Conservation (phyloP, 2,888 invertebrate species). For the Temnothorax rugatulus region DNA sequence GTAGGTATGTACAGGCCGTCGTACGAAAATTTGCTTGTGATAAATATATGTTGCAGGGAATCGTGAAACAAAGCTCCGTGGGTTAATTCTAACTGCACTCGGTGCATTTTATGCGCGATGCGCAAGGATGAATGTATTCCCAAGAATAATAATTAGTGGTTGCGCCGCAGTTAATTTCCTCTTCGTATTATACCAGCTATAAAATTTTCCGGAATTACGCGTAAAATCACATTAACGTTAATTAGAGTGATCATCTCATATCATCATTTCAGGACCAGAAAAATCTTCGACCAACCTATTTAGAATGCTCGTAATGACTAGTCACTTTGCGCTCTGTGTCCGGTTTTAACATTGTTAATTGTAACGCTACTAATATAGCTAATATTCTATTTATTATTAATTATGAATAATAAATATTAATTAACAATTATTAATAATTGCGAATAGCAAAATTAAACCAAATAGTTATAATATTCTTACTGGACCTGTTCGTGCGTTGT, state of each 20-base stretch:
- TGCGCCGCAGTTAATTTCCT: background rate
- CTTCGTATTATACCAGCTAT: background rate
- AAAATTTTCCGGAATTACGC: conserved; percentile 22
- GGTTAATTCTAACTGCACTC: background rate
- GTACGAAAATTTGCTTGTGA: too few relatives aligned
- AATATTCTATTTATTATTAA: background rate
- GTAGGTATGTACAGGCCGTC: too few relatives aligned
- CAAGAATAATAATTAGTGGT: background rate
- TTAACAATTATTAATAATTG: background rate
- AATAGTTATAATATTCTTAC: too few relatives aligned
- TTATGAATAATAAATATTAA: background rate
- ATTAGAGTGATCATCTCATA: background rate
- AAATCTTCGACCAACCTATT: background rate
- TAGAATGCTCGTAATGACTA: background rate
- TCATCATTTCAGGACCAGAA: background rate
- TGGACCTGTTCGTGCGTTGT: background rate
- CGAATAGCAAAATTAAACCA: background rate
- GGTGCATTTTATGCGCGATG: background rate
- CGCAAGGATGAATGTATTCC: background rate
- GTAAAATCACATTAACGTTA: conserved; percentile 17
- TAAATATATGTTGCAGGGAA: too few relatives aligned
- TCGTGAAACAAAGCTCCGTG: too few relatives aligned
- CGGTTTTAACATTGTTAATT: background rate
- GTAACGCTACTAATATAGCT: background rate
- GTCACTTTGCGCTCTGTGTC: background rate